Evolutionary conservation across 2,888 invertebrate genomes (phyloP).

Genomic region (Cancer borealis): DNA sequence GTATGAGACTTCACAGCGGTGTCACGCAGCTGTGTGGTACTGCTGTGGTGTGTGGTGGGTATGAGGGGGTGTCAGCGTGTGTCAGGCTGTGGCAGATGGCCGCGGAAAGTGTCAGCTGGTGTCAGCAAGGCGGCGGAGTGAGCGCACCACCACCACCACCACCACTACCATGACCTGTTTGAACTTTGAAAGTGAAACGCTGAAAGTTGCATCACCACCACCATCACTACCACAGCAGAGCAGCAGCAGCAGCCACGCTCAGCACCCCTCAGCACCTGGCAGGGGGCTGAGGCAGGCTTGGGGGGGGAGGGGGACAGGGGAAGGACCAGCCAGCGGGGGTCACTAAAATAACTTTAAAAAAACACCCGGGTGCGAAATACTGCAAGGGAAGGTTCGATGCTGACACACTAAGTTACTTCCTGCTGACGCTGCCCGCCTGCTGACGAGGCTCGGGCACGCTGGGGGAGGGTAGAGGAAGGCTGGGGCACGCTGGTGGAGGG

Average conservation of each 20-base stretch:
- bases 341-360: neutral
- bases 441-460: neutral
- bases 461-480: neutral
- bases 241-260: neutral
- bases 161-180: neutral
- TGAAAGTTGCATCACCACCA: neutral
- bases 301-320: neutral
- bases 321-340: neutral
- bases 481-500: neutral
- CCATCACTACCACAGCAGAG: neutral
- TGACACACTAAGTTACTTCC: too few species aligned
- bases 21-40: neutral
- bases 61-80: neutral
- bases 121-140: too few species aligned
- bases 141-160: too few species aligned
- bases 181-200: slow-evolving; percentile 11
- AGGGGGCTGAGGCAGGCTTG: neutral
- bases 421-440: too few species aligned
- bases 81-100: neutral
- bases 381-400: neutral
- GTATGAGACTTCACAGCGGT: neutral
- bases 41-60: neutral
- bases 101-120: too few species aligned
- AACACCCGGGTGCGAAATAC: slow-evolving; percentile 22
- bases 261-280: slow-evolving; percentile 2